Conservation (phyloP, 1,140 invertebrate species). For the Ceratosolen fusciceps region DNA sequence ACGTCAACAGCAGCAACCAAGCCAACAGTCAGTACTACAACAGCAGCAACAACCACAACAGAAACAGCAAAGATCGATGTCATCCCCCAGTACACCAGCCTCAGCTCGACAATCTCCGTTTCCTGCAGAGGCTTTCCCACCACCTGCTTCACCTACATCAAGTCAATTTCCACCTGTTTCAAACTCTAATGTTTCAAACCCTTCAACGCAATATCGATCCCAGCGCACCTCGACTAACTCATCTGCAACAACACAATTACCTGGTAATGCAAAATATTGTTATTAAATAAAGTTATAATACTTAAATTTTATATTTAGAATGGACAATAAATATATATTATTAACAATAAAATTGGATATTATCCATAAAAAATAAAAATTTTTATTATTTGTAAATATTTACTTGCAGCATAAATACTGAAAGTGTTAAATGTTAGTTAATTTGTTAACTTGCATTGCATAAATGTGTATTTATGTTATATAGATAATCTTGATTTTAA, state of each 20-base stretch:
- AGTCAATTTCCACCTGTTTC: constrained; percentile 72
- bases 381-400: not conserved
- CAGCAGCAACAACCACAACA: constrained; percentile 53
- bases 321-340: not conserved
- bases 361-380: constrained; percentile 7
- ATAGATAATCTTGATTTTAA: too few species aligned
- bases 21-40: constrained; percentile 50
- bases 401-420: not conserved
- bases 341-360: constrained; percentile 22
- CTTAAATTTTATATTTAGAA: not conserved
- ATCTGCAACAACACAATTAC: constrained; percentile 78
- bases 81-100: constrained; percentile 71
- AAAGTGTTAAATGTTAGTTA: too few species aligned
- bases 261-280: constrained; percentile 73
- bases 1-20: constrained; percentile 60
- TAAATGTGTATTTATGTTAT: not conserved
- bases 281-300: not conserved
- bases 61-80: constrained; percentile 71
- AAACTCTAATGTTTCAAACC: constrained; percentile 70
- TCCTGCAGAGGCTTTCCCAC: constrained; percentile 73
- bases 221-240: constrained; percentile 78
- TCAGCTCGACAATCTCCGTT: constrained; percentile 74
- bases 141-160: constrained; percentile 68
- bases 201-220: constrained; percentile 74
- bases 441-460: not conserved